Conservation (phyloP, 1,140 invertebrate genomes). For the Brachionus rubens region DNA sequence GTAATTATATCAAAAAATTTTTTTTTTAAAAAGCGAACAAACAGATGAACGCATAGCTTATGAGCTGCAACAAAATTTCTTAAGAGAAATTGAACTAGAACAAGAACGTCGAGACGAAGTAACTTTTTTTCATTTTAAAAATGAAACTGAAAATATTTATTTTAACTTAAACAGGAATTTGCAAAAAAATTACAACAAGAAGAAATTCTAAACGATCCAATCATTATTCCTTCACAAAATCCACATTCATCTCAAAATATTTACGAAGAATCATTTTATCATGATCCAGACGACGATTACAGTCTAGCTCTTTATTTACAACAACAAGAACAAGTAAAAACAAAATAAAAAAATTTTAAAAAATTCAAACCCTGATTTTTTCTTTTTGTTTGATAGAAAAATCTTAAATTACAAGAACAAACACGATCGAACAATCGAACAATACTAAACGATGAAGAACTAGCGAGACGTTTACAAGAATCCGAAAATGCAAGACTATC, state of each 20-base stretch:
- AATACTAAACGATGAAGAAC: conserved; percentile 8
- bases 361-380: not conserved
- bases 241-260: not conserved
- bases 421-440: too few relatives aligned
- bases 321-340: conserved; percentile 12
- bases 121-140: not conserved
- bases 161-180: not conserved
- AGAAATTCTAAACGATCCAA: conserved; percentile 1
- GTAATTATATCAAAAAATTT: too few relatives aligned
- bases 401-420: conserved; percentile 7
- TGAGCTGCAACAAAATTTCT: conserved; percentile 10
- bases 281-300: conserved; percentile 21
- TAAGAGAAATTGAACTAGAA: not conserved
- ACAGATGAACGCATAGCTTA: not conserved
- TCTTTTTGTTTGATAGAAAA: not conserved
- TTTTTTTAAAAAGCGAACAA: conserved; percentile 2
- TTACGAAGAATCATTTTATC: conserved; percentile 27
- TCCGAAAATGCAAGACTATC: not conserved
- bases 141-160: not conserved
- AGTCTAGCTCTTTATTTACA: conserved; percentile 38
- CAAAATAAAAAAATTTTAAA: not conserved
- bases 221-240: not conserved
- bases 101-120: not conserved
- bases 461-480: conserved; percentile 1
- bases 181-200: conserved; percentile 26